Base-by-base conservation (phyloP, 2,888 invertebrate species). In the Watsonalla cultraria region DNA sequence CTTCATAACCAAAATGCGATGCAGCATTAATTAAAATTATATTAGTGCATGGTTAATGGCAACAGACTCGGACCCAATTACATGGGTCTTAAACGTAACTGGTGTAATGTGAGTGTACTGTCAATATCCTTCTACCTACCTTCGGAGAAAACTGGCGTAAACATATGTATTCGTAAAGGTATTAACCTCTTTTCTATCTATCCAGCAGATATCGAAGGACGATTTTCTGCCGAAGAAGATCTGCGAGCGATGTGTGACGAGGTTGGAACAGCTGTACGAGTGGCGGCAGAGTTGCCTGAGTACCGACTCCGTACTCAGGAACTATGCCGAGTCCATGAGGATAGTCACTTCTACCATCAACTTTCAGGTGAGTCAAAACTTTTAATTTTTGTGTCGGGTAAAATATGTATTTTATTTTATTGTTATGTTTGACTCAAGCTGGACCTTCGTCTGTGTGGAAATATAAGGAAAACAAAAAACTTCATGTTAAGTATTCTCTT, bases 191-290 rank as follows among this genome's bases (percentile, higher is more conserved):
- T 11, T 42, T 42, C 42, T 42, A 8, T 11, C n/a, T 54, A 66
- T 79, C 70, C 84, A 89, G 87, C 90, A 94, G 94, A 93, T 94
- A 79, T 92, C 93, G 70, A 94, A 94, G 81, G 94, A 94, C 78
- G 94, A 94, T 83, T 93, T 92, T 72, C 82, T 94, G 65, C 94
- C 94, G 53, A 94, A 94, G 86, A 94, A 93, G 84, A 94, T 94
- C 73, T 94, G 94, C 78, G 94, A 94, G 81, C 89, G 92, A 53
- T 94, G 94, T 78, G 86, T 94, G 62, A 92, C 92, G 50, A 90
- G 93, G 50, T 81, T 94, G 71, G 94, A 94, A 58, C 93, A 94
- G 80, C 90, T 94, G 62, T 94, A 93, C 80, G 94, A 94, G 71
- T 94, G 94, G 92, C 91, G 94, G 34, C 92, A 93, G 69, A 92